Evolutionary conservation across 2,797 vertebrate species (phyloP).

Genomic region (Selene dorsalis): DNA sequence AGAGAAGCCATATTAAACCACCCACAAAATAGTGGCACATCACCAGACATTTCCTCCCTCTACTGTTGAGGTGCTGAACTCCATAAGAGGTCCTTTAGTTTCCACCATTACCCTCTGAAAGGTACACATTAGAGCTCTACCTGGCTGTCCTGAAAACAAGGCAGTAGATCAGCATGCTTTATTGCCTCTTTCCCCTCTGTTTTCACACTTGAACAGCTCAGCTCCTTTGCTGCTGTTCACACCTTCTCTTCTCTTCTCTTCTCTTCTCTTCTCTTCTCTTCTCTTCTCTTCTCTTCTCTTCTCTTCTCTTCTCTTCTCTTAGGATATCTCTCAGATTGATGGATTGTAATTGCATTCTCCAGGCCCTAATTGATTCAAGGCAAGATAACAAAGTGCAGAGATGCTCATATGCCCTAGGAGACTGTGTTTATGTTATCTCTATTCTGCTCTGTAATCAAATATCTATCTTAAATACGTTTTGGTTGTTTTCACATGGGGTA

Average conservation of each 20-base stretch:
- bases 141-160: constrained; percentile 61
- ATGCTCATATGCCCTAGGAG: constrained; percentile 16
- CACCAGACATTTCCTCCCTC: constrained; percentile 54
- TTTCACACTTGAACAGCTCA: constrained; percentile 39
- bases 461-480: background rate
- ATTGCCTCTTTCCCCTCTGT: constrained; percentile 41
- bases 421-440: constrained; percentile 11
- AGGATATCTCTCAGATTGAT: constrained; percentile 20
- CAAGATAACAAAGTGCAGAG: constrained; percentile 31
- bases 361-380: constrained; percentile 41
- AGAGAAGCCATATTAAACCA: constrained; percentile 43
- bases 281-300: constrained; percentile 9
- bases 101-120: constrained; percentile 57
- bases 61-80: constrained; percentile 51
- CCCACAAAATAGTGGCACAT: constrained; percentile 48
- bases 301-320: constrained; percentile 3
- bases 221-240: background rate
- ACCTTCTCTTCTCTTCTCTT: background rate
- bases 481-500: constrained; percentile 1
- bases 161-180: constrained; percentile 49
- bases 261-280: constrained; percentile 1
- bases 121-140: constrained; percentile 56
- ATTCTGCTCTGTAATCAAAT: constrained; percentile 9
- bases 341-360: constrained; percentile 15
- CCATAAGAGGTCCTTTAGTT: constrained; percentile 57